These are phyloP conservation scores for Tympanoctomys barrerae DNA, from an alignment of 2,797 vertebrate genomes.

Conservation along the genomic window DNA sequence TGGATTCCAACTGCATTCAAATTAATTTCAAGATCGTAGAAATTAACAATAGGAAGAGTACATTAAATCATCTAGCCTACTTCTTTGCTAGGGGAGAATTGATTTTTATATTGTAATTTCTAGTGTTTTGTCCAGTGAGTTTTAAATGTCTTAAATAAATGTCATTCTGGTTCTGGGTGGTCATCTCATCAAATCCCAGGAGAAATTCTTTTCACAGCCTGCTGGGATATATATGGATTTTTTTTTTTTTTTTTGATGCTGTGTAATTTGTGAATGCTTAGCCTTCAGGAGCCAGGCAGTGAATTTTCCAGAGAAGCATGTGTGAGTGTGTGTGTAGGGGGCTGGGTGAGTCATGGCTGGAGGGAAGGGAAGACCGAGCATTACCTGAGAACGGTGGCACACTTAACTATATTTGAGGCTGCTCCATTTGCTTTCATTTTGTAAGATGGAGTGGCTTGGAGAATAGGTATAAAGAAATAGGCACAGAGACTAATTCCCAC, in stretches of 20 bases:
- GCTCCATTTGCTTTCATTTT: constrained; percentile 46
- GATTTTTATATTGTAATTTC: constrained; percentile 59
- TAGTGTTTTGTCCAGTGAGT: constrained; percentile 61
- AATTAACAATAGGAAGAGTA: constrained; percentile 74
- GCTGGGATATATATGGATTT: constrained; percentile 43
- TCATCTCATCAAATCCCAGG: constrained; percentile 62
- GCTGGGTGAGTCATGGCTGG: background rate
- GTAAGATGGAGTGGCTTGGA: background rate
- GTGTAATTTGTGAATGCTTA: constrained; percentile 33
- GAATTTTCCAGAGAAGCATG: constrained; percentile 28
- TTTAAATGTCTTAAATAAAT: constrained; percentile 69
- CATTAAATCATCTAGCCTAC: constrained; percentile 71
- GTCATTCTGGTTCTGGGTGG: constrained; percentile 67
- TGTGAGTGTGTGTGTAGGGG: background rate
- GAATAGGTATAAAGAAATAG: background rate
- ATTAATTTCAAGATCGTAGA: constrained; percentile 79
- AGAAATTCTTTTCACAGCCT: constrained; percentile 54
- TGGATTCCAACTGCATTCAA: constrained; percentile 80
- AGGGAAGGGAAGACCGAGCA: background rate
- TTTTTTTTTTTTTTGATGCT: constrained; percentile 67
- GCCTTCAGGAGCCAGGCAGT: background rate
- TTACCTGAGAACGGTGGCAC: background rate
- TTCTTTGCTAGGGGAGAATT: constrained; percentile 64
- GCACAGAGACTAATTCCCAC: background rate
- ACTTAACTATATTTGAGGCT: constrained; percentile 24